These are phyloP conservation scores for Carabus problematicus DNA, from an alignment of 2,888 invertebrate species.

Conservation along the genomic window DNA sequence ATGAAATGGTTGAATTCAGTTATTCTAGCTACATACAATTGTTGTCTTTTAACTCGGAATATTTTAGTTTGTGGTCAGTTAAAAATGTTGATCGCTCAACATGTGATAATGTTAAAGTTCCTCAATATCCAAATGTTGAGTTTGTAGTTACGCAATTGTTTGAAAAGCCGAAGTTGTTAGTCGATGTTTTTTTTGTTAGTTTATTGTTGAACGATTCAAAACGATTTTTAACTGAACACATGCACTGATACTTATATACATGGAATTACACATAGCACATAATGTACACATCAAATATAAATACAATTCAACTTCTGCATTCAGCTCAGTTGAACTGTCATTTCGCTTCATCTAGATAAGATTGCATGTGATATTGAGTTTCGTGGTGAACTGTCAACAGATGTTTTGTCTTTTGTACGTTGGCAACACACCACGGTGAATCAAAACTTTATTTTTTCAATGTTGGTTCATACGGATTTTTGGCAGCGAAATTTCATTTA, in stretches of 20 bases:
- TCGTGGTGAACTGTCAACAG: slow-evolving; percentile 1
- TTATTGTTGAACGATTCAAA: slow-evolving; percentile 1
- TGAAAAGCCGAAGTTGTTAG: background rate
- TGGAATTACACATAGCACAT: slow-evolving; percentile 13
- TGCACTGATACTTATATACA: background rate
- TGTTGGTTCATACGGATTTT: background rate
- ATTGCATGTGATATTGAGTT: slow-evolving; percentile 34
- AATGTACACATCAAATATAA: slow-evolving; percentile 29
- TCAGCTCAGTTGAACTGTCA: background rate
- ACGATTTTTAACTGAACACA: slow-evolving; percentile 31
- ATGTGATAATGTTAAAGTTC: slow-evolving; percentile 31
- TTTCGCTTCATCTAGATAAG: slow-evolving; percentile 33
- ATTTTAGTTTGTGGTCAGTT: slow-evolving; percentile 18
- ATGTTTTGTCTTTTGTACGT: background rate
- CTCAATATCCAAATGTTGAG: background rate
- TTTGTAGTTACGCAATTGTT: background rate
- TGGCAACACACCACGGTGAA: background rate
- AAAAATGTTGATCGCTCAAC: slow-evolving; percentile 32
- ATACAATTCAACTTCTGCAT: slow-evolving; percentile 1
- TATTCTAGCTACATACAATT: too few relatives aligned
- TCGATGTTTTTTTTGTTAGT: background rate
- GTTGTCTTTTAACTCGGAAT: too few relatives aligned
- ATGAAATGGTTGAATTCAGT: too few relatives aligned
- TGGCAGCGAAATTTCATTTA: too few relatives aligned
- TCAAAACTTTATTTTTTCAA: background rate